Base-by-base conservation (phyloP, 37 sponge, comb jelly and placozoan genomes). In the Ephydatia muelleri region DNA sequence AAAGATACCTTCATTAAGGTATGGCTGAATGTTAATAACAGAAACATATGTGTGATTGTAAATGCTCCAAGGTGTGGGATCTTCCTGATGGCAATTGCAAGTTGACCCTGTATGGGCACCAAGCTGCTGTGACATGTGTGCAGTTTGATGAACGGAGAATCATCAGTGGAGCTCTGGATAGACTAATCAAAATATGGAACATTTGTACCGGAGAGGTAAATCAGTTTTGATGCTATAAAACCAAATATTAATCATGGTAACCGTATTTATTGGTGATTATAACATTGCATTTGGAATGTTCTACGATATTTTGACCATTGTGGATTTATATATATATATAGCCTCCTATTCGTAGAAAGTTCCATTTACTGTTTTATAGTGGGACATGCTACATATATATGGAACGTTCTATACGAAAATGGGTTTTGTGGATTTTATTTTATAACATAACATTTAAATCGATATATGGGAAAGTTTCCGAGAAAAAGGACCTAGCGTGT, bases 141-240 rank as follows among this genome's bases (percentile, higher is more conserved):
- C 95, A 98, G 72, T 96, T 98, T 87, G 97, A 96, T 85, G 83
- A 93, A 25, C 78, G 83, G 5, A 70, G 94, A 25, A 93, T 98
- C 33, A 93, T 98, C 70, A 95, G 95, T 85, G 99, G 99, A 19
- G 90, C 95, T 79, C 83, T 98, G 67, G 99, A 98, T 73, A 78
- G 92, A 22, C 87, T 92, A n/a, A 92, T 98, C 39, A 96, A 94
- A 82, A 91, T 98, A 0, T 98, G 99, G 99, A 93, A 91, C 80
- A 82, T 94, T 22, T 32, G 16, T 3, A 89, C 90, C 67, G 93
- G 93, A 47, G 67, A 93, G 78, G 96, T 96, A 64, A 8, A 77
- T 80, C 29, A 21, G 29, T 28, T 49, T 5, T 68, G 1, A 2
- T 57, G 21, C 11, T 47, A 47, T 22, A 70, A 32, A 13, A 70